Conservation (phyloP, 2,113 vertebrate species). For the Paralichthys olivaceus region DNA sequence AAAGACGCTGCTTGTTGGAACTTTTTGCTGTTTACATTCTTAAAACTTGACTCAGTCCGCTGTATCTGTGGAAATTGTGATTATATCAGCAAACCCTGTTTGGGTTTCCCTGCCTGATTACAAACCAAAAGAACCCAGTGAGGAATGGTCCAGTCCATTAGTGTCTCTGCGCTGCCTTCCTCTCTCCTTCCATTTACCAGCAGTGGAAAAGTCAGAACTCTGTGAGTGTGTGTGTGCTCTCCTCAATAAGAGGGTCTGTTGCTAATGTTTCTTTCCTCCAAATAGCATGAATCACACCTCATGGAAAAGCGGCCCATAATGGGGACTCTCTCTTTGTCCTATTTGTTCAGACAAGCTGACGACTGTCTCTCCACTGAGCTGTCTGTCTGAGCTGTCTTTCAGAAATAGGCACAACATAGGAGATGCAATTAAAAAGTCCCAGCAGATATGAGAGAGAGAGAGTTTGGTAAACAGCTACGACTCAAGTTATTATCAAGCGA, state of each 20-base stretch:
- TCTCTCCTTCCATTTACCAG: constrained; percentile 30
- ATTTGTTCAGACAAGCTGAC: constrained; percentile 22
- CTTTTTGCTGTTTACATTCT: constrained; percentile 46
- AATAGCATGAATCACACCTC: constrained; percentile 30
- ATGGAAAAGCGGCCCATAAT: constrained; percentile 46
- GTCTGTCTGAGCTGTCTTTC: not conserved
- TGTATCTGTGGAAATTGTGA: constrained; percentile 28
- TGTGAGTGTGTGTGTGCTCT: constrained; percentile 28
- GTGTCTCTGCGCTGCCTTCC: constrained; percentile 42
- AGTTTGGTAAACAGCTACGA: constrained; percentile 3
- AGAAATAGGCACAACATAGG: constrained; percentile 1
- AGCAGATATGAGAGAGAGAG: not conserved
- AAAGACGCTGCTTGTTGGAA: not conserved
- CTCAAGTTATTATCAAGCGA: not conserved
- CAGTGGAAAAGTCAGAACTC: constrained; percentile 50
- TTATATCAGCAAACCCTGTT: constrained; percentile 35
- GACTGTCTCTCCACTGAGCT: constrained; percentile 4
- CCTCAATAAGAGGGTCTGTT: constrained; percentile 47
- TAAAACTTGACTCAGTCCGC: constrained; percentile 5
- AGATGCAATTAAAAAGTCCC: constrained; percentile 32
- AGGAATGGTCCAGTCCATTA: constrained; percentile 51
- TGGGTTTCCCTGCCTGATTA: constrained; percentile 47
- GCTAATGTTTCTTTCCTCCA: constrained; percentile 13
- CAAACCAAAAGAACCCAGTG: constrained; percentile 17
- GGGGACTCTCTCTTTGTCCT: constrained; percentile 2